Percentiles rank a stretch among this genome's conserved stretches.
These are phyloP conservation scores for Bembecia ichneumoniformis DNA, from an alignment of 2,888 invertebrate species.

Conservation along the genomic window DNA sequence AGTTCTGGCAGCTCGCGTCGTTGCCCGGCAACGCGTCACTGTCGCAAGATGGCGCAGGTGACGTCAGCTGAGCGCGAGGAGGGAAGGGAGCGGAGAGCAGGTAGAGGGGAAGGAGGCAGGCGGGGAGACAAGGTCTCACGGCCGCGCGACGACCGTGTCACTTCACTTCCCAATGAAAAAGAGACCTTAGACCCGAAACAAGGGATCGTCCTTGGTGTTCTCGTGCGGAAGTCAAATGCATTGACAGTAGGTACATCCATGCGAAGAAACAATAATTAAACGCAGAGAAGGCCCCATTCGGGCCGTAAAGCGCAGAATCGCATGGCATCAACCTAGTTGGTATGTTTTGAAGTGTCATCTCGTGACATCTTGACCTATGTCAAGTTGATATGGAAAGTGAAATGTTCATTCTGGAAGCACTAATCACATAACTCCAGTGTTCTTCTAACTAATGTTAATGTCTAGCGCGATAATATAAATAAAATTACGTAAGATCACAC, in stretches of 20 bases:
- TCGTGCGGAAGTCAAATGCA: slow-evolving; percentile 38
- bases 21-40: slow-evolving; percentile 63
- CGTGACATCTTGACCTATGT: slow-evolving; percentile 33
- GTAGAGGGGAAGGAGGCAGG: slow-evolving; percentile 1
- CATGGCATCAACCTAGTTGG: slow-evolving; percentile 25
- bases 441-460: too few relatives aligned
- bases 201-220: slow-evolving; percentile 50
- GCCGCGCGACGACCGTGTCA: slow-evolving; percentile 53
- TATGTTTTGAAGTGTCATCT: slow-evolving; percentile 26
- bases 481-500: too few relatives aligned
- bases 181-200: slow-evolving; percentile 44
- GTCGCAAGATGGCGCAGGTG: slow-evolving; percentile 67
- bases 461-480: too few relatives aligned
- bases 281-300: background rate
- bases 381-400: slow-evolving; percentile 58
- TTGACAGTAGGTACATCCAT: slow-evolving; percentile 14
- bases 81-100: slow-evolving; percentile 12
- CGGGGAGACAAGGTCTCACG: slow-evolving; percentile 50
- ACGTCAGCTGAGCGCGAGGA: slow-evolving; percentile 49
- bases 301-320: slow-evolving; percentile 23
- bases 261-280: slow-evolving; percentile 6
- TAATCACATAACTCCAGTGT: background rate
- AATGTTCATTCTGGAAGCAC: slow-evolving; percentile 3
- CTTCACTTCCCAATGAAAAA: slow-evolving; percentile 64
- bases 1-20: slow-evolving; percentile 38